Evolutionary conservation across 2,113 vertebrate species (phyloP).

Genomic region (Peromyscus maniculatus): DNA sequence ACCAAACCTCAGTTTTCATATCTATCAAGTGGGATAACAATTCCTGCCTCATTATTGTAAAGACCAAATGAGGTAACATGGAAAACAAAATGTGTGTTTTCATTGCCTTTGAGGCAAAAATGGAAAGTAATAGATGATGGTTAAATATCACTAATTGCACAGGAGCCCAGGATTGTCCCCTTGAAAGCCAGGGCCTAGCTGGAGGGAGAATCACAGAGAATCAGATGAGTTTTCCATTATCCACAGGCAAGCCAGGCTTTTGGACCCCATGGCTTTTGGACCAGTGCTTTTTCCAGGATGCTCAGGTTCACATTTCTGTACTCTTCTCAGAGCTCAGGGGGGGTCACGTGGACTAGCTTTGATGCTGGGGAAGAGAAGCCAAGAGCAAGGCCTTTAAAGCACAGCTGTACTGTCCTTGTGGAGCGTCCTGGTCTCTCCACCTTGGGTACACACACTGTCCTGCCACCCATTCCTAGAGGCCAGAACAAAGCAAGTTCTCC

Average conservation of each 20-base stretch:
- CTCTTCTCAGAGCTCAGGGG: neutral
- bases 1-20: neutral
- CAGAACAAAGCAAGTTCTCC: neutral
- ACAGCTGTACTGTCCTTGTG: neutral
- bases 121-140: neutral
- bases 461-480: neutral
- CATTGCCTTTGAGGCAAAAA: neutral
- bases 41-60: neutral
- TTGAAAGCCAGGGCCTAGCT: neutral
- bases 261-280: neutral
- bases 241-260: neutral
- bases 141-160: neutral
- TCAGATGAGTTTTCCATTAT: neutral
- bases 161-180: neutral
- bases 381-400: neutral
- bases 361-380: neutral
- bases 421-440: neutral
- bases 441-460: rapidly evolving
- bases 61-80: neutral
- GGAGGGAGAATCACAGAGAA: neutral
- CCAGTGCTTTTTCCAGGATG: neutral
- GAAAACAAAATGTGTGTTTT: neutral
- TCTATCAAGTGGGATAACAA: neutral
- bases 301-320: rapidly evolving
- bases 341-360: neutral